phyloP scores from a whole-genome alignment of 2,888 invertebrate species.

The Molorchus minor region DNA sequence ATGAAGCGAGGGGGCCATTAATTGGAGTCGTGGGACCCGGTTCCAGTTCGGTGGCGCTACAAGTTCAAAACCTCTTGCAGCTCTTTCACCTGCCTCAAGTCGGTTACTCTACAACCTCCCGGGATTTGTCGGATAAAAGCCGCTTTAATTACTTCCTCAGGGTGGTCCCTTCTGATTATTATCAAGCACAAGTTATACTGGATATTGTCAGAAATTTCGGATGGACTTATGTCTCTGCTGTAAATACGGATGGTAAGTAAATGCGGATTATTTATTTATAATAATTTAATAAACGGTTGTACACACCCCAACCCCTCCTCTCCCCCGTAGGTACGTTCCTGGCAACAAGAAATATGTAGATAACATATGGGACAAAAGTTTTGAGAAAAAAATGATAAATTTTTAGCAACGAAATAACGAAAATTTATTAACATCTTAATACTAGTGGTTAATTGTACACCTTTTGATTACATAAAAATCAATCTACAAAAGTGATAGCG shows the following conservation, averaged over 20 bases:
- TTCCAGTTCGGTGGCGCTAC: constrained; percentile 74
- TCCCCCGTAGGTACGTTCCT: too few relatives aligned
- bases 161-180: constrained; percentile 80
- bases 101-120: constrained; percentile 80
- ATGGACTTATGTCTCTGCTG: constrained; percentile 82
- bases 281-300: too few relatives aligned
- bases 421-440: too few relatives aligned
- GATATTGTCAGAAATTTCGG: constrained; percentile 74
- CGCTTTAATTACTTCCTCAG: constrained; percentile 80
- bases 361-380: too few relatives aligned
- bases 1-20: constrained; percentile 61
- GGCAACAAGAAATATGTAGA: too few relatives aligned
- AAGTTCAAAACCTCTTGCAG: constrained; percentile 80
- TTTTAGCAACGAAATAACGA: too few relatives aligned
- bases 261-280: constrained; percentile 5
- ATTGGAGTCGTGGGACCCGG: constrained; percentile 81
- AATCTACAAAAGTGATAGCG: too few relatives aligned
- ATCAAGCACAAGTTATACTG: constrained; percentile 78
- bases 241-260: constrained; percentile 76
- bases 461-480: too few relatives aligned
- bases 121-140: constrained; percentile 78
- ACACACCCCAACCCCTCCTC: too few relatives aligned
- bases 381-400: too few relatives aligned
- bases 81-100: constrained; percentile 74
- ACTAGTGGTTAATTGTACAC: too few relatives aligned